Base-by-base conservation (phyloP, 2,113 vertebrate genomes). In the Petrocephalus zakoni region DNA sequence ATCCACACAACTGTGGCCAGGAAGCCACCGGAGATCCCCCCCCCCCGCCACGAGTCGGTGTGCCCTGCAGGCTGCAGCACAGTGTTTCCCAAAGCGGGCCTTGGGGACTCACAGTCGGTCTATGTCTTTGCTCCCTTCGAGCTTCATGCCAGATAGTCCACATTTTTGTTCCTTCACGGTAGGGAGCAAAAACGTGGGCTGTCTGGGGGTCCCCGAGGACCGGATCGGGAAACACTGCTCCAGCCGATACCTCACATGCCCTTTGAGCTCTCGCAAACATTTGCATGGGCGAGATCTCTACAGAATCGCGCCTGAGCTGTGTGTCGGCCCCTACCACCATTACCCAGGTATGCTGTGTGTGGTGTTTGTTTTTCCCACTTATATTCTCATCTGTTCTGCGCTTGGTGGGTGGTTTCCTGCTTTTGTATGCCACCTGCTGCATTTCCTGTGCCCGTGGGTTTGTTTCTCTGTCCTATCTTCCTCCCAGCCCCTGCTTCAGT, bases 291-390 rank as follows among this genome's bases (percentile, higher is more conserved):
- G 22, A 89, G 46, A 37, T 85, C 47, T 52, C 58, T 15, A 5
- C 56, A 52, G 82, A 21, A 46, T 29, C 15, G 34, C 72, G 88
- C 11, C 21, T 53, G 46, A 85, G 46, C 8, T 17, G 56, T 37
- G 58, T 81, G 15, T 11, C 42, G 49, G 61, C 53, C n/a, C 42
- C n/a, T 6, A 22, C 37, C 17, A 22, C 34, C 42, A 19, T 53
- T 29, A 58, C 82, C 88, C 82, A 89, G 88, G 46, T 58, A 89
- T 85, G 61, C 52, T 64, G 68, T 75, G 29, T 75, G 34, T 75
- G 29, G 15, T 0, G 37, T 17, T 72, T 15, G 34, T 34, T 19
- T n/a, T 37, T 81, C 53, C n/a, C 55, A 5, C 78, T 58, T 83
- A 29, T 83, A 22, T 53, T 55, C 51, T 85, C 51, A 85, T 53